These are phyloP conservation scores for Chaenocephalus aceratus DNA, from an alignment of 2,113 vertebrate genomes.

Conservation along the genomic window DNA sequence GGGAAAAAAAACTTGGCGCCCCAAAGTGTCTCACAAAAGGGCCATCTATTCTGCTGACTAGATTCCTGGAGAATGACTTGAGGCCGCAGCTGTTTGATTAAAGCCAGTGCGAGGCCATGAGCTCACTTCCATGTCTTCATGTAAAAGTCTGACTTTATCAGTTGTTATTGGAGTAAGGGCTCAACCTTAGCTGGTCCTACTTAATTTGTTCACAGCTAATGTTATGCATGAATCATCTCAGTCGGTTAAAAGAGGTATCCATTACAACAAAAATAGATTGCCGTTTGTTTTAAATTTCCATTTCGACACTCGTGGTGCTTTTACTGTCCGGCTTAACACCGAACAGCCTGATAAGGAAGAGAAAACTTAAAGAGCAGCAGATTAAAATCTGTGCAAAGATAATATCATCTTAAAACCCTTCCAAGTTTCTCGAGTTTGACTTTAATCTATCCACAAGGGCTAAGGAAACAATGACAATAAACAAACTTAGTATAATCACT, in stretches of 20 bases:
- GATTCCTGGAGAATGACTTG: conserved; percentile 78
- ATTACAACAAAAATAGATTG: conserved; percentile 4
- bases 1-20: conserved; percentile 53
- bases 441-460: conserved; percentile 60
- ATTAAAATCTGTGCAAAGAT: conserved; percentile 53
- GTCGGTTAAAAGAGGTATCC: neutral
- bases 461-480: conserved; percentile 73
- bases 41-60: conserved; percentile 75
- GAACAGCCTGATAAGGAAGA: conserved; percentile 18
- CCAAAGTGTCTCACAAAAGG: conserved; percentile 75
- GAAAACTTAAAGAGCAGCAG: conserved; percentile 40
- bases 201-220: conserved; percentile 40
- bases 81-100: conserved; percentile 77
- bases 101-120: conserved; percentile 55
- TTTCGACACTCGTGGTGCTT: conserved; percentile 4
- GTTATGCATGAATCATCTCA: conserved; percentile 14
- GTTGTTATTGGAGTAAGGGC: conserved; percentile 17
- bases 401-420: conserved; percentile 54
- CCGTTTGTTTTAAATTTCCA: conserved; percentile 10
- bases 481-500: conserved; percentile 72
- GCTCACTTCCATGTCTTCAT: conserved; percentile 64
- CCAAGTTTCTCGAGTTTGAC: conserved; percentile 41
- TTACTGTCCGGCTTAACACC: neutral
- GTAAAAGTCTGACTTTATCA: conserved; percentile 64
- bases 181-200: conserved; percentile 25